These are phyloP conservation scores for Martes martes DNA, from an alignment of 2,113 vertebrate species.

Conservation along the genomic window DNA sequence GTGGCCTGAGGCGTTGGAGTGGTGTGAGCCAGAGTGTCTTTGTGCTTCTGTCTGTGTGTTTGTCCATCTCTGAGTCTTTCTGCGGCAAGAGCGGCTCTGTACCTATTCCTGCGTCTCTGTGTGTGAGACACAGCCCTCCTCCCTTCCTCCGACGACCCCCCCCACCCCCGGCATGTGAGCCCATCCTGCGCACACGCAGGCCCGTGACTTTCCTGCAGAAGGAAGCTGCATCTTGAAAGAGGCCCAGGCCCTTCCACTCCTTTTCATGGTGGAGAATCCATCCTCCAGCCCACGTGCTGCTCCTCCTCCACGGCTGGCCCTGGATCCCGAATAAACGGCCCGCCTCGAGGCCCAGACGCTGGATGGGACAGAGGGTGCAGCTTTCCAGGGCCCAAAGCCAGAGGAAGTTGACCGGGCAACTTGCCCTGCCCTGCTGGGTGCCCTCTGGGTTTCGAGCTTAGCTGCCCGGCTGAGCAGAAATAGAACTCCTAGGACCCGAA, in stretches of 20 bases:
- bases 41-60: background rate
- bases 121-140: background rate
- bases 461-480: background rate
- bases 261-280: background rate
- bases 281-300: constrained; percentile 16
- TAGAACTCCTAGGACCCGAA: background rate
- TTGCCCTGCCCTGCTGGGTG: constrained; percentile 43
- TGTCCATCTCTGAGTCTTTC: background rate
- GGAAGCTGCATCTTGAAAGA: background rate
- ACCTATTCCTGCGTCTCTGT: background rate
- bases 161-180: background rate
- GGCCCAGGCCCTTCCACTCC: background rate
- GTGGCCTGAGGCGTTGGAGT: background rate
- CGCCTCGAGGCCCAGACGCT: constrained; percentile 29
- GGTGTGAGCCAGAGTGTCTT: background rate
- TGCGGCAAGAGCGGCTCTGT: background rate
- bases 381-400: constrained; percentile 60
- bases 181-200: background rate
- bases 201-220: background rate
- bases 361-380: constrained; percentile 36
- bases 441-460: background rate
- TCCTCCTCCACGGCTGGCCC: background rate
- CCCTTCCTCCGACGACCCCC: too few species aligned
- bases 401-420: constrained; percentile 62
- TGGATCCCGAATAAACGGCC: background rate